Base-by-base conservation (phyloP, 1,140 invertebrate species). In the Drosophila sucinea region DNA sequence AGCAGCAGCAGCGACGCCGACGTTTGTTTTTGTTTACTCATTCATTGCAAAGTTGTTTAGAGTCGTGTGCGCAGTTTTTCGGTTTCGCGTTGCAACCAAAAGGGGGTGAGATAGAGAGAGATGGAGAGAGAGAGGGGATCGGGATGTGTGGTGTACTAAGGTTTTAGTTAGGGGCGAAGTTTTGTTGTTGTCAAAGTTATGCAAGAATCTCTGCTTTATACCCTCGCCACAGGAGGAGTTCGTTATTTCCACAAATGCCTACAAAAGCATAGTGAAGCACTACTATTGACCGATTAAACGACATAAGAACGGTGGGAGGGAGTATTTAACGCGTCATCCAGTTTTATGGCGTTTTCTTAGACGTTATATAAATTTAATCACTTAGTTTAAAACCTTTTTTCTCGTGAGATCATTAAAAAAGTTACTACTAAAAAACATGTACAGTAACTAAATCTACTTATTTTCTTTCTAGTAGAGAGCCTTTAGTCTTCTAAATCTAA, bases 11-110 rank as follows among this genome's bases (percentile, higher is more conserved):
- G 71, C 23, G 73, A 77, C 66, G 83, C 64, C 67, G 57, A 40
- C 83, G 83, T 87, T 87, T 79, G 83, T 79, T 86, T 86, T 86
- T 86, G 83, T 86, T 86, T 86, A 86, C 83, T 86, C 79, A 82
- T 86, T 86, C 83, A 86, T 83, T 87, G 82, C 81, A 81, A 86
- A 85, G 82, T 85, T 86, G 80, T 82, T 86, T 86, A 87, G 74
- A 78, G 79, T 72, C 81, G 70, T 79, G 72, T 80, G 76, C 82
- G 82, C 73, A 85, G 78, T 68, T 51, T 61, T 72, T 65, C 51
- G 71, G 63, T 63, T 62, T 54, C 41, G 32, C 57, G 38, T 70
- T 47, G 30, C 23, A 25, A 27, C 6, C 58, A 38, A 44, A 60
- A 27, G 11, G 11, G 35, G 70, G 17, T 44, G 38, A 41, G 54